Percentiles rank a stretch among this genome's conserved stretches.
These are phyloP conservation scores for Panthera uncia DNA, from an alignment of 2,113 vertebrate species.

Conservation along the genomic window DNA sequence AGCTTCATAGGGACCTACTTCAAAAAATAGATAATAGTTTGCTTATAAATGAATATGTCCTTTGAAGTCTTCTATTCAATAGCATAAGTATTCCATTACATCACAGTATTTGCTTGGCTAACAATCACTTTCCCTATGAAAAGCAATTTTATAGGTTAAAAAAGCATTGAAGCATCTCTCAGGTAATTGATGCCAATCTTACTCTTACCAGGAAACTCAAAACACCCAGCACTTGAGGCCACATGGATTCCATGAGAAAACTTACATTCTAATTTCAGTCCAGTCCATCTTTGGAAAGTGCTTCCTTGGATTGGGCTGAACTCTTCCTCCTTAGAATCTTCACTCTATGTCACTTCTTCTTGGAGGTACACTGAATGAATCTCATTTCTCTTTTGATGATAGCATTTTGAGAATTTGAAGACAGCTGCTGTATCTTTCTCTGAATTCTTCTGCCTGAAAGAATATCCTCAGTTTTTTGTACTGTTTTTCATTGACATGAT, in stretches of 20 bases:
- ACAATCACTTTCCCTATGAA: not conserved
- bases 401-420: not conserved
- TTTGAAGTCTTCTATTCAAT: constrained; percentile 44
- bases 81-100: not conserved
- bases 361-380: not conserved
- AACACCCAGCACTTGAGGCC: not conserved
- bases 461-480: not conserved
- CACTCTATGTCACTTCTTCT: not conserved
- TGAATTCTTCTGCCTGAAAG: not conserved
- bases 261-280: not conserved
- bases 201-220: constrained; percentile 34
- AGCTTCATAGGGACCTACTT: not conserved
- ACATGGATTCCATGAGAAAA: not conserved
- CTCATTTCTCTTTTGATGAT: not conserved
- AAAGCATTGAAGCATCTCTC: not conserved
- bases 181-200: constrained; percentile 24
- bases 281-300: not conserved
- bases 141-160: constrained; percentile 38
- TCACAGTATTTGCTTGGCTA: constrained; percentile 16
- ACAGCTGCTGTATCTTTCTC: not conserved
- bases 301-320: not conserved
- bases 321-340: not conserved
- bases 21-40: constrained; percentile 22
- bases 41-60: not conserved
- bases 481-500: not conserved